Percentiles rank a stretch among this genome's conserved stretches.
These are phyloP conservation scores for Cryptus viduatorius DNA, from an alignment of 2,888 invertebrate species.

Conservation along the genomic window DNA sequence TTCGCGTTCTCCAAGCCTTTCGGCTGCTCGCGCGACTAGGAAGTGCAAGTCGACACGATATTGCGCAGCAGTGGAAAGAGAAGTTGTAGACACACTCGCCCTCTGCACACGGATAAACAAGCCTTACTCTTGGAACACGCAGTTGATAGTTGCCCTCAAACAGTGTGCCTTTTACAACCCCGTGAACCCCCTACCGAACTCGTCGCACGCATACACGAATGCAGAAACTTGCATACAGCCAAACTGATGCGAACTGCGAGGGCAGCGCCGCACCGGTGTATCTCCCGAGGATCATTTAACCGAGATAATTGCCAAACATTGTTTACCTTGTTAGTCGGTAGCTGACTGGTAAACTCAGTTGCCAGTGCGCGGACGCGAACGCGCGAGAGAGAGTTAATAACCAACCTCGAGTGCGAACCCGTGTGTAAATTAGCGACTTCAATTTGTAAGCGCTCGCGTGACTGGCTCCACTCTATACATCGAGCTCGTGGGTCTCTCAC, in stretches of 20 bases:
- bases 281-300: constrained; percentile 81
- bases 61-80: background rate
- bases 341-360: constrained; percentile 79
- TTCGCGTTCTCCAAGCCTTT: constrained; percentile 4
- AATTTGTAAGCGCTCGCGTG: constrained; percentile 82
- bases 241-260: constrained; percentile 22
- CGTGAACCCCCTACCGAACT: constrained; percentile 2
- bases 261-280: constrained; percentile 31
- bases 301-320: constrained; percentile 84
- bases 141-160: too few species aligned
- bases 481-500: constrained; percentile 34
- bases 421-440: constrained; percentile 84
- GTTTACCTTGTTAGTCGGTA: constrained; percentile 83
- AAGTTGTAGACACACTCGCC: background rate
- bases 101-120: constrained; percentile 14
- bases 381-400: constrained; percentile 78
- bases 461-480: constrained; percentile 68
- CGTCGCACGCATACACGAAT: constrained; percentile 20
- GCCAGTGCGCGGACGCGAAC: constrained; percentile 31
- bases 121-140: too few species aligned
- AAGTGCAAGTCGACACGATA: constrained; percentile 43
- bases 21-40: background rate
- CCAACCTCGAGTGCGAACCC: constrained; percentile 80
- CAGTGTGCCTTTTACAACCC: background rate
- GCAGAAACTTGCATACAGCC: constrained; percentile 18